Base-by-base conservation (phyloP, 2,888 invertebrate genomes). In the Caenorhabditis sp. region DNA sequence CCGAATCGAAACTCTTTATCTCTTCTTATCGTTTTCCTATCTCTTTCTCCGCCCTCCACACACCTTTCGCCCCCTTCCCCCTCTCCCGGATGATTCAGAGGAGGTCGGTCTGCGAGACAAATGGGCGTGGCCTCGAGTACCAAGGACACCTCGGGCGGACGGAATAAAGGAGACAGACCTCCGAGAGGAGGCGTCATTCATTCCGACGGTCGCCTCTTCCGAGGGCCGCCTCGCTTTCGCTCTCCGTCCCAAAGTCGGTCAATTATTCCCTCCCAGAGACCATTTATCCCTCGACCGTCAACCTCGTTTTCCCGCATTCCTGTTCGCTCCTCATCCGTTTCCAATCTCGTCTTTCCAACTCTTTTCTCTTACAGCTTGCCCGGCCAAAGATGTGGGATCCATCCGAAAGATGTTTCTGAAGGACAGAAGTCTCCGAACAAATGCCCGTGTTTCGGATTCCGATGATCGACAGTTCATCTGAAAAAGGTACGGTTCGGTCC, bases 61-160 rank as follows among this genome's bases (percentile, higher is more conserved):
- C 56, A n/a, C 28, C 35, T 18, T 9, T 56, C 32, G n/a, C 58
- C 5, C 35, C n/a, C 44, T 26, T 40, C 44, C 26, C 15, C 28
- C 28, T 44, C 62, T 47, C 62, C 56, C 28, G 44, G 62, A 62
- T 47, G 62, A 62, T 47, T 62, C 47, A 62, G 24, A n/a, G 76
- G 76, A 67, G 76, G 67, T 67, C 51, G 60, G 76, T 76, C 51
- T 18, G 9, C 37, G 22, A 47, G 32, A 40, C 15, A 32, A 24
- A 64, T 20, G 72, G 76, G 76, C 76, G 76, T 67, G 76, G 67
- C 61, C 76, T 60, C 72, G 20, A 65, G 76, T 67, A 67, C 76
- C 76, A 76, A 76, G 76, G 76, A 76, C 76, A 61, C 62, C 62
- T 53, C 40, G 51, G n/a, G 22, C 70, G 55, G 67, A 32, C 71